Conservation (phyloP, 2,797 vertebrate genomes). For the Argyrosomus regius region DNA sequence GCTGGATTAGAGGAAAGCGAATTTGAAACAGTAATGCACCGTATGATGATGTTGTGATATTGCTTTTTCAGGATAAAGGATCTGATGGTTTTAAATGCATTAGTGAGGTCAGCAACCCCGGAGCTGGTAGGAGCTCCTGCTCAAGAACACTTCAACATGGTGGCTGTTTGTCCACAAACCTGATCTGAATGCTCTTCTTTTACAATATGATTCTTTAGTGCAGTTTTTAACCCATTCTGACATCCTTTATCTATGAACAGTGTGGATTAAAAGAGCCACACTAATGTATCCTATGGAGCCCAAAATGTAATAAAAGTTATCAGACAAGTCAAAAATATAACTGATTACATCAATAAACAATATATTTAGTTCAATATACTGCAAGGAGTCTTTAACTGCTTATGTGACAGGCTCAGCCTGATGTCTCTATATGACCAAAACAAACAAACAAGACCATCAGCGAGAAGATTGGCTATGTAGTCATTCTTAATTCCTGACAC, state of each 20-base stretch:
- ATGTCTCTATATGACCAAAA: no score
- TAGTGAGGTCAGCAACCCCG: constrained; percentile 11
- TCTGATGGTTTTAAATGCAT: constrained; percentile 12
- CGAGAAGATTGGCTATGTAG: no score
- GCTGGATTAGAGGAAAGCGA: constrained; percentile 19
- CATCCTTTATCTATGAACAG: background rate
- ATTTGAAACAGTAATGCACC: constrained; percentile 20
- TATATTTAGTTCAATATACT: no score
- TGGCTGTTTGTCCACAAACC: background rate
- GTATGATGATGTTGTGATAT: constrained; percentile 4
- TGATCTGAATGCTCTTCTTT: background rate
- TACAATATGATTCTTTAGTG: background rate
- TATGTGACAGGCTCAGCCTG: no score
- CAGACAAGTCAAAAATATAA: background rate
- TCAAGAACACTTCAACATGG: background rate
- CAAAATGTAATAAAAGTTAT: background rate
- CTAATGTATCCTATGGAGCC: background rate
- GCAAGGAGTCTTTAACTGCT: no score
- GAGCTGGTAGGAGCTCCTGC: background rate
- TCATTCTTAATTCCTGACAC: no score
- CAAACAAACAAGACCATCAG: no score
- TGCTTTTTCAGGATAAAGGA: constrained; percentile 7
- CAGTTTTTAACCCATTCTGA: background rate
- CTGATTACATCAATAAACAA: background rate
- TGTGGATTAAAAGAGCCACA: background rate